These are phyloP conservation scores for Meloidogyne chitwoodi DNA, from an alignment of 1,140 invertebrate genomes.

Conservation along the genomic window DNA sequence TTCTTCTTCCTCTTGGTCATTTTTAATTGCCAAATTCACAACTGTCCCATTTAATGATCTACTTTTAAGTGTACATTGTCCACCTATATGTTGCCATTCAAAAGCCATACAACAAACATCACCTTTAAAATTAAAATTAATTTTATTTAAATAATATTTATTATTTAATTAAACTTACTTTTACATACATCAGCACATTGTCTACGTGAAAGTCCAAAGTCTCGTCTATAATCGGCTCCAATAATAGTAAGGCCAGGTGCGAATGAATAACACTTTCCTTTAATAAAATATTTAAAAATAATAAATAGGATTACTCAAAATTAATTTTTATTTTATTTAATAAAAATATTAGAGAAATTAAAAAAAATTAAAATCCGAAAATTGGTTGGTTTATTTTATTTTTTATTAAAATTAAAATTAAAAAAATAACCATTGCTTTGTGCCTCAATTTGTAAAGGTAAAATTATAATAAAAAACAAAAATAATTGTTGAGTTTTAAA, in stretches of 20 bases:
- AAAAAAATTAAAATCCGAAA: too few relatives aligned
- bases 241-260: slow-evolving; percentile 40
- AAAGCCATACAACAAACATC: slow-evolving; percentile 43
- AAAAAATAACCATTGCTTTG: not conserved
- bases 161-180: not conserved
- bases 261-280: slow-evolving; percentile 34
- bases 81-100: slow-evolving; percentile 28
- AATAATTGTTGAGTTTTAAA: not conserved
- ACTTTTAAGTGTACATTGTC: slow-evolving; percentile 40
- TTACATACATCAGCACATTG: slow-evolving; percentile 40
- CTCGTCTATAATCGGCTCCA: slow-evolving; percentile 38
- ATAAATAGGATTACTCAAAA: too few relatives aligned
- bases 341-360: too few relatives aligned
- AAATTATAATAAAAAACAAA: not conserved
- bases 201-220: slow-evolving; percentile 28
- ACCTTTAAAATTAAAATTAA: not conserved
- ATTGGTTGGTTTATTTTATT: too few relatives aligned
- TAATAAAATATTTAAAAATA: not conserved
- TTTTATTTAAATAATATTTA: not conserved
- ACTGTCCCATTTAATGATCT: slow-evolving; percentile 43
- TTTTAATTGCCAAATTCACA: not conserved
- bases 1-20: not conserved
- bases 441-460: not conserved
- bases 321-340: too few relatives aligned
- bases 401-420: too few relatives aligned